phyloP scores from a whole-genome alignment of 2,113 vertebrate species.

The Zosterops borbonicus region DNA sequence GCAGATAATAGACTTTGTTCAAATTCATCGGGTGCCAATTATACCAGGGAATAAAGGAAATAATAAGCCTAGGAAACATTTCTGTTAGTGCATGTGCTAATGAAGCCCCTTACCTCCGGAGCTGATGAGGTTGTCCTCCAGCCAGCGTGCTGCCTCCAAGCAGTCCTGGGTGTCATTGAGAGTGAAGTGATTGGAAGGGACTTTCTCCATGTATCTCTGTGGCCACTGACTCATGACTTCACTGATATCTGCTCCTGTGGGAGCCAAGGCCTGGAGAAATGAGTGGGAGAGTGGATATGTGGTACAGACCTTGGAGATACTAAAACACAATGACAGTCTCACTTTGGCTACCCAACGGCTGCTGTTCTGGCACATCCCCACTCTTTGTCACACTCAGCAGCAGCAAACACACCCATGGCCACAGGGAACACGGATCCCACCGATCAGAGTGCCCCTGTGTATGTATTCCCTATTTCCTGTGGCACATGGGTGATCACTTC shows the following conservation, averaged over 20 bases:
- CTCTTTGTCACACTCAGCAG: neutral
- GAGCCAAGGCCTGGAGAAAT: slow-evolving; percentile 64
- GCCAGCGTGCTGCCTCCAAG: slow-evolving; percentile 60
- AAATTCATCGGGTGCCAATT: slow-evolving; percentile 93
- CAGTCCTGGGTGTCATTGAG: slow-evolving; percentile 80
- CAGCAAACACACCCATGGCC: neutral
- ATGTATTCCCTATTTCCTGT: rapidly evolving
- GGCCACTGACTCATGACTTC: slow-evolving; percentile 31
- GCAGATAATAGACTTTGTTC: slow-evolving; percentile 93
- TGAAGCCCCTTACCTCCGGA: slow-evolving; percentile 74
- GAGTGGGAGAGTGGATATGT: neutral
- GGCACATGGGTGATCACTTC: neutral
- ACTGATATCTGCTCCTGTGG: slow-evolving; percentile 66
- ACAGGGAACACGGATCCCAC: neutral
- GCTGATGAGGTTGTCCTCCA: slow-evolving; percentile 67
- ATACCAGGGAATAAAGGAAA: slow-evolving; percentile 83
- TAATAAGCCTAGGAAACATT: slow-evolving; percentile 78
- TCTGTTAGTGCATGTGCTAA: slow-evolving; percentile 28
- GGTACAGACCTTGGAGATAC: rapidly evolving
- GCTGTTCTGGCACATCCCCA: neutral
- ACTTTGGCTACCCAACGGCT: neutral
- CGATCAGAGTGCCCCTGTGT: rapidly evolving
- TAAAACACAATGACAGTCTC: neutral
- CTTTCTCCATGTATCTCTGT: slow-evolving; percentile 40
- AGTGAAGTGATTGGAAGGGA: slow-evolving; percentile 86